These are phyloP conservation scores for Philhelius pedissequus DNA, from an alignment of 2,888 invertebrate genomes.

Conservation along the genomic window DNA sequence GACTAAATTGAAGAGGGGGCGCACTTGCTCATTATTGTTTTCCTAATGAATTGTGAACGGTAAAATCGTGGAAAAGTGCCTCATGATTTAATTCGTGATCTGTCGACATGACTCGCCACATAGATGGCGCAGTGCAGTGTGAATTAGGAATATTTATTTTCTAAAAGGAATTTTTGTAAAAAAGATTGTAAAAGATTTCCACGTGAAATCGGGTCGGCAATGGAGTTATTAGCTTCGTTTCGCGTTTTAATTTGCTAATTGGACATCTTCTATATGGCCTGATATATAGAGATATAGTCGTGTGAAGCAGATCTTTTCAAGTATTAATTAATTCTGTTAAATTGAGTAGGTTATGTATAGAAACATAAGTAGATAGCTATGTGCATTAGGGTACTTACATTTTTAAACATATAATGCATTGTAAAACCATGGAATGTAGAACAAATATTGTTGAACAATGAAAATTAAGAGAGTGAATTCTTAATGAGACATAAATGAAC, in stretches of 20 bases:
- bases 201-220: constrained; percentile 60
- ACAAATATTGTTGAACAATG: not conserved
- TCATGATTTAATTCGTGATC: constrained; percentile 67
- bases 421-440: not conserved
- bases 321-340: constrained; percentile 52
- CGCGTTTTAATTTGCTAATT: constrained; percentile 61
- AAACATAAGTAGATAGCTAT: not conserved
- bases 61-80: constrained; percentile 68
- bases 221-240: constrained; percentile 60
- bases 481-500: not conserved
- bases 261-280: not conserved
- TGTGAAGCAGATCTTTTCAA: constrained; percentile 57
- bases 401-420: no score
- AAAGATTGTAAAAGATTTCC: constrained; percentile 37
- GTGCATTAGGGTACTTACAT: not conserved
- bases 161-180: constrained; percentile 34
- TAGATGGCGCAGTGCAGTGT: constrained; percentile 50
- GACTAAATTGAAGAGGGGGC: not conserved
- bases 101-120: constrained; percentile 59
- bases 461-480: not conserved
- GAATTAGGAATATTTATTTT: constrained; percentile 42
- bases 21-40: constrained; percentile 45
- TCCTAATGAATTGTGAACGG: constrained; percentile 63
- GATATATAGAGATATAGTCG: constrained; percentile 33
- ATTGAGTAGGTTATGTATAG: constrained; percentile 37